A percentile compares a stretch with the other conserved stretches of the same genome.
Conservation (phyloP, 2,888 invertebrate genomes). For the Tachina grossa region DNA sequence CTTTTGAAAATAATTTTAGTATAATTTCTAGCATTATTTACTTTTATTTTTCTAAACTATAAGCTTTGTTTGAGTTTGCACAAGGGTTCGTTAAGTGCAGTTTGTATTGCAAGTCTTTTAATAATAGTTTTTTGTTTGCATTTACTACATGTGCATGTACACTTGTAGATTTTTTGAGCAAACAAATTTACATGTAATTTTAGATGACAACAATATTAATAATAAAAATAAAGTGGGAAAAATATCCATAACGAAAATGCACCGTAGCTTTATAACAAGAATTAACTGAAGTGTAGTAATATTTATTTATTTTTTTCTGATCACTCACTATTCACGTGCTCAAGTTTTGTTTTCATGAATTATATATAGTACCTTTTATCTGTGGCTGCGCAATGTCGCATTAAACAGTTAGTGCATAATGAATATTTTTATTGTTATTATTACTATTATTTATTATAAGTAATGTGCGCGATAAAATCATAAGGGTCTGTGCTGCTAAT, state of each 20-base stretch:
- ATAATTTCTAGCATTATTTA: conserved; percentile 21
- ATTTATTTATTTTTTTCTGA: conserved; percentile 44
- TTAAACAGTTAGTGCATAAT: conserved; percentile 9
- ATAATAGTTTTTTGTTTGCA: neutral
- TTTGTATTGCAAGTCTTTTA: conserved; percentile 34
- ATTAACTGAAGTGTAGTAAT: conserved; percentile 39
- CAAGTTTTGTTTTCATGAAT: conserved; percentile 10
- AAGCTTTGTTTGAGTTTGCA: conserved; percentile 1
- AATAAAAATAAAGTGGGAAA: neutral
- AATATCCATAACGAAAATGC: conserved; percentile 23
- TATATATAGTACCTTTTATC: conserved; percentile 8
- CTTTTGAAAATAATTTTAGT: conserved; percentile 37
- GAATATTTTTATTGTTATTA: conserved; percentile 3
- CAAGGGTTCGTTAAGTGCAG: neutral
- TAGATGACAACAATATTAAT: conserved; percentile 31
- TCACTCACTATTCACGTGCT: conserved; percentile 64
- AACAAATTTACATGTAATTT: conserved; percentile 57
- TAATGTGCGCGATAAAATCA: neutral
- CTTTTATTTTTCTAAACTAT: neutral
- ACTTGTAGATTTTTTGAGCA: conserved; percentile 2
- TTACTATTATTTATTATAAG: conserved; percentile 3
- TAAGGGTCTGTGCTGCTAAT: neutral
- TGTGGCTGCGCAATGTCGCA: neutral
- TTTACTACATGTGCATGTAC: too few relatives aligned
- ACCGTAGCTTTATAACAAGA: conserved; percentile 45